Evolutionary conservation across 1,140 invertebrate species (phyloP), one percentile per base, ranked within the genome.

Genomic region (Zaprionus inermis): DNA sequence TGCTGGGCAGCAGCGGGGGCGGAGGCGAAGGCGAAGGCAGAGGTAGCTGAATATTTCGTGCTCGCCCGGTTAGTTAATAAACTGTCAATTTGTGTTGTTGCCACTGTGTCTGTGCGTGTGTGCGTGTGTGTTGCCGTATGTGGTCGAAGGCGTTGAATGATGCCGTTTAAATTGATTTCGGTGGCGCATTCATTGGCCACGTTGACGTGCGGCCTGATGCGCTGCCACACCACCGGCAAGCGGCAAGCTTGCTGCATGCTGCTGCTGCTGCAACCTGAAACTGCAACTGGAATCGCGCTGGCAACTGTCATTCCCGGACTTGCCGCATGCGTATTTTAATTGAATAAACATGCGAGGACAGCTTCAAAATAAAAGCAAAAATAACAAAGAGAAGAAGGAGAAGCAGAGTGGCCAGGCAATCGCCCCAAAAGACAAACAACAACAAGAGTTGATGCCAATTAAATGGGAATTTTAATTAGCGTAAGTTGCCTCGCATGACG

Each of bases 401-500:
- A 3, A 44, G n/a, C 38, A 16, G 51, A 49, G 36, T 72, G 41
- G 14, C 41, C 49, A 9, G 71, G 83, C 84, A 80, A 88, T 88
- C 71, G 77, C 74, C 68, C 67, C 58, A 72, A 89, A 89, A 89
- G 84, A 84, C 85, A 89, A 89, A 90, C 81, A 89, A 72, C 85
- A 89, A 90, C 81, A 84, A 68, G 75, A 81, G 83, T 78, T 83
- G 74, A 78, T 84, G 85, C 81, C 84, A 89, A 89, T 89, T 89
- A 89, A 89, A 89, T 84, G 85, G 70, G 81, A 89, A 88, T 88
- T 88, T 88, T 89, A 89, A 88, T 88, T 89, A 88, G 84, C 83
- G 83, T 68, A 86, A 88, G 83, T 86, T 88, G 52, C 72, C 51
- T 61, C 36, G 59, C 58, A 74, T 89, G 84, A 89, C 83, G 83